A percentile compares a stretch with the other conserved stretches of the same genome.
phyloP scores from a whole-genome alignment of 1,140 invertebrate genomes.

The Sycophila sp. region DNA sequence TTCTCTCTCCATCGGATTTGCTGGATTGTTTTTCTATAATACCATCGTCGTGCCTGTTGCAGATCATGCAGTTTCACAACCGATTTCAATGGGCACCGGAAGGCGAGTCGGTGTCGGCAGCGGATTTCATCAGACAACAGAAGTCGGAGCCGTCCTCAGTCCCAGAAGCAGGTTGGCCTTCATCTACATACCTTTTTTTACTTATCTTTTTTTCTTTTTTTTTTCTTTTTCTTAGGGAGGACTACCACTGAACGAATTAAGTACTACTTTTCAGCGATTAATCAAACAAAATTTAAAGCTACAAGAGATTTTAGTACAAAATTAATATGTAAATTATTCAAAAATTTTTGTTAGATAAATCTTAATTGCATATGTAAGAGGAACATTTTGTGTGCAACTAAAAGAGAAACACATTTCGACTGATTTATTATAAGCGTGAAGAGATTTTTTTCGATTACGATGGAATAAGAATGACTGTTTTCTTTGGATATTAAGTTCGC shows the following conservation, averaged over 20 bases:
- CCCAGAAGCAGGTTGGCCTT: slow-evolving; percentile 62
- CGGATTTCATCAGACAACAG: slow-evolving; percentile 65
- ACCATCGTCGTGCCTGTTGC: slow-evolving; percentile 52
- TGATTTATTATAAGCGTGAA: too few species aligned
- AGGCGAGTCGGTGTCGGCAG: slow-evolving; percentile 68
- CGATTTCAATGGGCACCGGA: slow-evolving; percentile 76
- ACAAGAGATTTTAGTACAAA: too few species aligned
- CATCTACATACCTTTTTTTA: background rate
- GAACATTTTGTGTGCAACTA: too few species aligned
- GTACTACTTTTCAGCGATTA: background rate
- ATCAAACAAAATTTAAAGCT: too few species aligned
- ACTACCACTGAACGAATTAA: background rate
- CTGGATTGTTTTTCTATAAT: background rate
- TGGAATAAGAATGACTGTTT: too few species aligned
- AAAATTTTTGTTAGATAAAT: too few species aligned
- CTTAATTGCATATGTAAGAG: too few species aligned
- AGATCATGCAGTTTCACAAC: slow-evolving; percentile 81
- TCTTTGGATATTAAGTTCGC: too few species aligned
- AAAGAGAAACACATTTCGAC: too few species aligned
- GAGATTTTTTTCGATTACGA: too few species aligned
- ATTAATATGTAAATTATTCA: too few species aligned
- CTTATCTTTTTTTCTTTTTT: slow-evolving; percentile 10
- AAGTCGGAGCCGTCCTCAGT: slow-evolving; percentile 64
- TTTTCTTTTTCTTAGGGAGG: background rate
- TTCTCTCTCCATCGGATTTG: background rate